Conservation (phyloP, 2,797 vertebrate species). For the Pseudochirops corinnae region DNA sequence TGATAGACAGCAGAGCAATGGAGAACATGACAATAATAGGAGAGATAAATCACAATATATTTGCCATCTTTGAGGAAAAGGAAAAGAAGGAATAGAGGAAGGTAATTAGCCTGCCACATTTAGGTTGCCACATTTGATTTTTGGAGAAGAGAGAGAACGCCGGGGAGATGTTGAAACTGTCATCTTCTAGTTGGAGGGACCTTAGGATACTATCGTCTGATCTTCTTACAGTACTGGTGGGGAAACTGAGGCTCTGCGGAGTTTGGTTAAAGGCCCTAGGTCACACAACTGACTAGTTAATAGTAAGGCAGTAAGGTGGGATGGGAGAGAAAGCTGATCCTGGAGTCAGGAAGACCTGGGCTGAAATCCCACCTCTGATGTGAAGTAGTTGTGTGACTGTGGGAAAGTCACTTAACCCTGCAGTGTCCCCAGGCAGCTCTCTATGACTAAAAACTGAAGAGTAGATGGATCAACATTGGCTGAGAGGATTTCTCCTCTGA, state of each 20-base stretch:
- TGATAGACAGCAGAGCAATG: not conserved
- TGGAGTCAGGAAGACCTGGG: not conserved
- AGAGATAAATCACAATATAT: not conserved
- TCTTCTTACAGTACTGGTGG: not conserved
- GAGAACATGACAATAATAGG: constrained; percentile 15
- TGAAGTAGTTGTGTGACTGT: not conserved
- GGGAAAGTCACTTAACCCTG: not conserved
- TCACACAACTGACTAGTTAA: not conserved
- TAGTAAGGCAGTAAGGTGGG: not conserved
- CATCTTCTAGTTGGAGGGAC: not conserved
- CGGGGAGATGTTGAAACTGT: not conserved
- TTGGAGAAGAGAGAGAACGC: not conserved
- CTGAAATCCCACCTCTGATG: not conserved
- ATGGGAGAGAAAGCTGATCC: not conserved
- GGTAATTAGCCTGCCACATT: constrained; percentile 62
- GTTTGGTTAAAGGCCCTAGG: not conserved
- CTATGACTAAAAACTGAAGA: not conserved
- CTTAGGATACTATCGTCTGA: not conserved
- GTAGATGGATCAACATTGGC: not conserved
- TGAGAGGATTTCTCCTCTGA: not conserved
- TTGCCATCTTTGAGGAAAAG: constrained; percentile 18
- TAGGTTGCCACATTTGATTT: constrained; percentile 4
- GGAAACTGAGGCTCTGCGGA: not conserved
- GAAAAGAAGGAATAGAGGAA: not conserved
- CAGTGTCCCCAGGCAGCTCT: not conserved